phyloP scores from a whole-genome alignment of 2,113 vertebrate species.

The Sphaerodactylus townsendi region DNA sequence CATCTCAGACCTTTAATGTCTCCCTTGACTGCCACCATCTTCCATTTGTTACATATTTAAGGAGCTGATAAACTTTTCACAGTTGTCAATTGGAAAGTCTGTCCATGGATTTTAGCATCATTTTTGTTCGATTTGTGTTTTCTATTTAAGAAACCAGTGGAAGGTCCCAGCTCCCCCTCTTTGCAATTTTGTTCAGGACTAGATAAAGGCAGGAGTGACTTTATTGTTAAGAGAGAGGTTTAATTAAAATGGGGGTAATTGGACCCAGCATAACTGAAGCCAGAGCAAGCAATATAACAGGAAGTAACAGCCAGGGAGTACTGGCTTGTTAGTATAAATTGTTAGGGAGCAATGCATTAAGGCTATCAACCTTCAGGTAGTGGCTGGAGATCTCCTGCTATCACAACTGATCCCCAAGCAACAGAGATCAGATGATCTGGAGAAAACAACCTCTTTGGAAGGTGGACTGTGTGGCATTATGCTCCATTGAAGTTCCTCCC shows the following conservation, averaged over 20 bases:
- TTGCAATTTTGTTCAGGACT: neutral
- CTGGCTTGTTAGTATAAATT: neutral
- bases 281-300: neutral
- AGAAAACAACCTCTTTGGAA: too few relatives aligned
- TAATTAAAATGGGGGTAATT: neutral
- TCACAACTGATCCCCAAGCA: too few relatives aligned
- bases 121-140: neutral
- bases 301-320: neutral
- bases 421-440: too few relatives aligned
- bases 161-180: neutral
- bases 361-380: too few relatives aligned
- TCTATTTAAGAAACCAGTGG: neutral
- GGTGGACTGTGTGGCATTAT: too few relatives aligned
- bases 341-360: neutral
- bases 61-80: neutral
- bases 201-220: neutral
- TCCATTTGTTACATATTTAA: slow-evolving; percentile 16
- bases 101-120: neutral
- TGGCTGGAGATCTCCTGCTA: too few relatives aligned
- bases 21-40: slow-evolving; percentile 1
- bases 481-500: too few relatives aligned
- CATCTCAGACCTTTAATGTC: neutral
- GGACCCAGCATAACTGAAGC: neutral
- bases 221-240: neutral
- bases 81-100: neutral